These are phyloP conservation scores for Chloromyia formosa DNA, from an alignment of 2,888 invertebrate species.

Conservation along the genomic window DNA sequence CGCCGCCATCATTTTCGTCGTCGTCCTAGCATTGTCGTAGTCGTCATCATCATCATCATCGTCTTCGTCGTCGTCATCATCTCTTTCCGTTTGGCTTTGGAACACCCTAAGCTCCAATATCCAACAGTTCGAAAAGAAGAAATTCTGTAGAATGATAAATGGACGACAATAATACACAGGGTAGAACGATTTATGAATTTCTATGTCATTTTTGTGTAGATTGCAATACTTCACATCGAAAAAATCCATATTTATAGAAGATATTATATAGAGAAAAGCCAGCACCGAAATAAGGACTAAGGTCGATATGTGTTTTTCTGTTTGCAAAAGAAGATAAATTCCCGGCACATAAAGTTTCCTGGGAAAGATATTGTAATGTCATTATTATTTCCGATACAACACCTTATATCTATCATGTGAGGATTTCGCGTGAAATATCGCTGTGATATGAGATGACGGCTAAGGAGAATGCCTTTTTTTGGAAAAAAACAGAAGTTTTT, in stretches of 20 bases:
- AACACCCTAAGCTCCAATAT: slow-evolving; percentile 32
- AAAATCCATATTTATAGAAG: background rate
- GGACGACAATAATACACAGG: slow-evolving; percentile 50
- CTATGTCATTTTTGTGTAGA: slow-evolving; percentile 46
- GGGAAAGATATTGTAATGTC: slow-evolving; percentile 47
- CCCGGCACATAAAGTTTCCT: background rate
- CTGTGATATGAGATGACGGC: background rate
- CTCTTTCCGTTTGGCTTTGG: background rate
- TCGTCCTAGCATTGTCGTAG: too few relatives aligned
- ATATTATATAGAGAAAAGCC: background rate
- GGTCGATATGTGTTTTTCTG: background rate
- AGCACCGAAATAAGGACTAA: background rate
- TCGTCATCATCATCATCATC: too few relatives aligned
- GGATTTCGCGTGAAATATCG: slow-evolving; percentile 42
- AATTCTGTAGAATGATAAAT: slow-evolving; percentile 49
- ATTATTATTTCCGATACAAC: slow-evolving; percentile 50
- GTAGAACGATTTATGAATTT: slow-evolving; percentile 50
- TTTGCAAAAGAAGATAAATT: slow-evolving; percentile 11
- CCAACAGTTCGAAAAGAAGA: slow-evolving; percentile 44
- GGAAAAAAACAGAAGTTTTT: too few relatives aligned
- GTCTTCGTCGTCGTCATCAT: too few relatives aligned
- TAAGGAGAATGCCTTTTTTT: background rate
- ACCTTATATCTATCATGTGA: slow-evolving; percentile 48
- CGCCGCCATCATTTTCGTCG: background rate
- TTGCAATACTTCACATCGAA: background rate